Percentiles rank a stretch among this genome's conserved stretches.
phyloP scores from a whole-genome alignment of 2,113 vertebrate species.

The Sula dactylatra region DNA sequence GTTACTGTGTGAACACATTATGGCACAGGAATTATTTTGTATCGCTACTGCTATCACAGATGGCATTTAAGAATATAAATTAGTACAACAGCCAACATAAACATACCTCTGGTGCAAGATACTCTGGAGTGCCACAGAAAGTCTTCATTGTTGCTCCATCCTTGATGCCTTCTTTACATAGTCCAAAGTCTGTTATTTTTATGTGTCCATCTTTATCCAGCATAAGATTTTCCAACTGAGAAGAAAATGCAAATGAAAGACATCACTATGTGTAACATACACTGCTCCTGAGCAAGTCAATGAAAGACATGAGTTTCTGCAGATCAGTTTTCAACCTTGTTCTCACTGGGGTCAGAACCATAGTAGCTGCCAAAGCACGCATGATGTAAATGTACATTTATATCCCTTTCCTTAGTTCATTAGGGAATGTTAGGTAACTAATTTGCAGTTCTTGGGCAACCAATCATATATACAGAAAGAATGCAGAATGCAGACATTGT shows the following conservation, averaged over 20 bases:
- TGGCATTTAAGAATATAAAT: not conserved
- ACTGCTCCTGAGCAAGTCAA: not conserved
- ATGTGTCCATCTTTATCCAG: slow-evolving; percentile 97
- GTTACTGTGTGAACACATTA: not conserved
- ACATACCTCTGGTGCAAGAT: slow-evolving; percentile 93
- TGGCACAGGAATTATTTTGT: not conserved
- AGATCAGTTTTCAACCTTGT: not conserved
- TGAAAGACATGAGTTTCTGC: not conserved
- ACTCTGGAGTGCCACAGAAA: slow-evolving; percentile 98
- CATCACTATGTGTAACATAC: not conserved
- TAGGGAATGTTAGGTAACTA: not conserved
- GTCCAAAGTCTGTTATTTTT: slow-evolving; percentile 97
- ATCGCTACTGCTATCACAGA: not conserved
- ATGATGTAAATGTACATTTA: not conserved
- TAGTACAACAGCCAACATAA: not conserved
- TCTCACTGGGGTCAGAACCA: not conserved
- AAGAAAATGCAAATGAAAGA: slow-evolving; percentile 2
- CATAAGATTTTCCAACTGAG: slow-evolving; percentile 96
- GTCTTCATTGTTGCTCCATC: slow-evolving; percentile 98
- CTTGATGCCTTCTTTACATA: slow-evolving; percentile 98
- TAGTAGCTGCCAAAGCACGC: not conserved
- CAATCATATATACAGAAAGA: not conserved
- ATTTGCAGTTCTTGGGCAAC: not conserved
- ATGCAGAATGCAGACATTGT: fast-evolving
- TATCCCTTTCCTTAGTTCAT: not conserved